Base-by-base conservation (phyloP, 2,888 invertebrate genomes). In the Onchidella celtica region DNA sequence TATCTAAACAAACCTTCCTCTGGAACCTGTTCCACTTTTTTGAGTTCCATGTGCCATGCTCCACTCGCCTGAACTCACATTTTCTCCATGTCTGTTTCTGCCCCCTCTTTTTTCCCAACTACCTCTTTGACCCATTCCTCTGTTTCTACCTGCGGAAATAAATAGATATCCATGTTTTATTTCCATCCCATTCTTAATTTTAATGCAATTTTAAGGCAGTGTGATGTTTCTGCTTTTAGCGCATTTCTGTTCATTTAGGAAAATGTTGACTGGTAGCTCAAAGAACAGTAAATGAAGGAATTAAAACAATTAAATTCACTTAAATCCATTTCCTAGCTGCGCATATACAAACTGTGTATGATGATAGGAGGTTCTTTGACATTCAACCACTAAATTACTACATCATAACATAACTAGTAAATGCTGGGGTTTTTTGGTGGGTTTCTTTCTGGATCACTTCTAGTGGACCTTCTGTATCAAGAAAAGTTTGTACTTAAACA, bases 1-100 rank as follows among this genome's bases (percentile, higher is more conserved):
- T n/a, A n/a, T n/a, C n/a, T n/a, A n/a, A n/a, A 68, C 79, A 57
- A 21, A 80, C 79, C 79, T 65, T 34, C 79, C 79, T 38, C 79
- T 65, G 55, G 66, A 55, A 17, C 79, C 73, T 6, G 57, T 38
- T n/a, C 74, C 82, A 36, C 82, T 74, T 29, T 4, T 14, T 3
- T n/a, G 14, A 66, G 6, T 55, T n/a, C 47, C 47, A 40, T 29
- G 47, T 21, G 29, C 63, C 27, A 34, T 40, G 9, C 14, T 32
- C 57, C 55, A 57, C 0, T 74, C 79, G 17, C 65, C 82, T 34
- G 32, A 29, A 4, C 40, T 72, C 24, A 55, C 47, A 1, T 76
- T 38, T 29, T 75, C 47, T 9, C 57, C 83, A 21, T 76, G 40
- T n/a, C n/a, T n/a, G n/a, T n/a, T n/a, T 27, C 78, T 24, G 4